Percentiles rank a stretch among this genome's conserved stretches.
Evolutionary conservation across 2,113 vertebrate species (phyloP).

Genomic region (Fregetta grallaria): DNA sequence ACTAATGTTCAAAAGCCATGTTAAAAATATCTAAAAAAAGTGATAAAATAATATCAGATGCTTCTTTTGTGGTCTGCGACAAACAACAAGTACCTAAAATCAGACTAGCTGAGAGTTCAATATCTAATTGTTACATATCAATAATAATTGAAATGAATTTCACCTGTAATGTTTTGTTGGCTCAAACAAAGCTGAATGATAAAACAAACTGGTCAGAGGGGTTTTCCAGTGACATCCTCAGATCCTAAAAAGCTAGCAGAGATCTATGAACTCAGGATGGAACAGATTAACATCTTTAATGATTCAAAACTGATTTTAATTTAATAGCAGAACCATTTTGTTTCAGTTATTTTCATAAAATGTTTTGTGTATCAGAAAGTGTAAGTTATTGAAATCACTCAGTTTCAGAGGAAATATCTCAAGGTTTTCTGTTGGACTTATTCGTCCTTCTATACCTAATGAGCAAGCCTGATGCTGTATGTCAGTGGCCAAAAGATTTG

Average conservation of each 20-base stretch:
- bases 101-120: background rate
- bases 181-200: background rate
- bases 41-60: background rate
- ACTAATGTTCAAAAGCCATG: background rate
- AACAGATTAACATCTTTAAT: background rate
- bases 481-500: background rate
- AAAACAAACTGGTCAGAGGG: background rate
- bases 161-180: background rate
- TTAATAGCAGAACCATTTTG: background rate
- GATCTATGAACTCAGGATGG: background rate
- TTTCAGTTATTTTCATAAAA: background rate
- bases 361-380: background rate
- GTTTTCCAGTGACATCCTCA: background rate
- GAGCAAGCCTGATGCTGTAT: background rate
- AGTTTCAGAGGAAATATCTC: background rate
- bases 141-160: background rate
- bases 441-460: background rate
- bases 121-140: background rate
- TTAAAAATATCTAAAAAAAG: background rate
- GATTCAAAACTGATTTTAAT: background rate
- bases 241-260: background rate
- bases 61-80: background rate
- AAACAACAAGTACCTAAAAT: background rate
- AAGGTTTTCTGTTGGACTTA: background rate
- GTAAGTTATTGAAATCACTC: background rate